Percentiles rank a stretch among this genome's conserved stretches.
These are phyloP conservation scores for Exephanes ischioxanthus DNA, from an alignment of 2,888 invertebrate genomes.

Conservation along the genomic window DNA sequence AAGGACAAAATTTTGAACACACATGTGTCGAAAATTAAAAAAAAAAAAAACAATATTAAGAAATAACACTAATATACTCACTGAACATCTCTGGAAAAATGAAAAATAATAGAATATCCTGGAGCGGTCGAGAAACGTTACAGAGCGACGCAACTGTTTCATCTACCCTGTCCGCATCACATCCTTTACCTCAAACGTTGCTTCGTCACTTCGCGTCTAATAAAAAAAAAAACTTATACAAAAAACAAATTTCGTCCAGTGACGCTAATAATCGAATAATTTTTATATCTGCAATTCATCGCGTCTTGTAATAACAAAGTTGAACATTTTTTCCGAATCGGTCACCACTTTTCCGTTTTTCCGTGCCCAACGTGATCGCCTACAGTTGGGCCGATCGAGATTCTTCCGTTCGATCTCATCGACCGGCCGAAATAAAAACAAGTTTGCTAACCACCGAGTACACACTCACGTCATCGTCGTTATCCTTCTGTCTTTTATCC, in stretches of 20 bases:
- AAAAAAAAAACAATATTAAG: neutral
- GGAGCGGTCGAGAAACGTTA: neutral
- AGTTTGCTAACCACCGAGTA: neutral
- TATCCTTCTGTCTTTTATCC: conserved; percentile 59
- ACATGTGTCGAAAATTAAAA: neutral
- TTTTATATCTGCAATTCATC: neutral
- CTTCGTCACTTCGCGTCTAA: neutral
- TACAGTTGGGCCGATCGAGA: neutral
- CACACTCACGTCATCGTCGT: conserved; percentile 80
- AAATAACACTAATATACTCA: neutral
- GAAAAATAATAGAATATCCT: neutral
- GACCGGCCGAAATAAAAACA: neutral
- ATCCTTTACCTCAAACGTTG: neutral
- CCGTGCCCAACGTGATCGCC: neutral
- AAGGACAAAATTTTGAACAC: neutral
- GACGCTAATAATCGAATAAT: neutral
- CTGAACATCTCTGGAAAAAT: neutral
- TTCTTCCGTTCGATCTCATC: neutral
- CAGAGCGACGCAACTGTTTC: neutral
- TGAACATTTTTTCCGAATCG: neutral
- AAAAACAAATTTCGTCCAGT: neutral
- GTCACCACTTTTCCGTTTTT: conserved; percentile 12
- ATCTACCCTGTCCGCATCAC: neutral
- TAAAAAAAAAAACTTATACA: neutral
- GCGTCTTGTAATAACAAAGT: neutral